Base-by-base conservation (phyloP, 2,113 vertebrate species). In the Lanius ludovicianus region DNA sequence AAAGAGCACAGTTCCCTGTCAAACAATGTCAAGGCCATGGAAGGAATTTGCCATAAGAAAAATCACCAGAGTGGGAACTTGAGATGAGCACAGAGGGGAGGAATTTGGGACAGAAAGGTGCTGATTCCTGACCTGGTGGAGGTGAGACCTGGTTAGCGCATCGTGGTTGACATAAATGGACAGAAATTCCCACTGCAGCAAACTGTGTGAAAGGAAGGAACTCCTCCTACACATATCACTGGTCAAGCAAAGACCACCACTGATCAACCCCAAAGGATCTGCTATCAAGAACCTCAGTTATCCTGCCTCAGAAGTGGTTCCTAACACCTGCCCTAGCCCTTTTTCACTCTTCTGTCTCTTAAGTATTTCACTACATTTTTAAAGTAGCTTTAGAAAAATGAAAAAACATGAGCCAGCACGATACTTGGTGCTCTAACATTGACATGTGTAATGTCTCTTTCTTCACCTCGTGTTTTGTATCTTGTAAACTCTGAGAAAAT, bases 401-500 rank as follows among this genome's bases (percentile, higher is more conserved):
- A 83, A 76, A 64, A 92, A 73, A 60, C 22, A 89, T 60, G 18
- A 91, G 24, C 8, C 60, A 68, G 75, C 27, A 56, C 9, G 19
- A 10, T 47, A 77, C 55, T 84, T 89, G 35, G 27, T 69, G 52
- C 52, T 93, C 56, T 59, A 67, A 65, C 37, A 4, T 4, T 35
- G 15, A 44, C 21, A 31, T 15, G 55, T 84, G 11, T 11, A 78
- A 59, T 67, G 73, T 80, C 19, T 88, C 15, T 44, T 87, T 18
- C 44, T 81, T 90, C 76, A 81, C 35, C 17, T 89, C 70, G 19
- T 89, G 35, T 62, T 92, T 31, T 7, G 12, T 35, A 70, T 33
- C 57, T 74, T 89, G 64, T 67, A 93, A 95, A 84, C 39, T 81
- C 55, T 59, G 8, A 86, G 79, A 57, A 80, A 87, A 85, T 24